These are phyloP conservation scores for Gymnothorax reevesii DNA, from an alignment of 2,797 vertebrate genomes.

Conservation along the genomic window DNA sequence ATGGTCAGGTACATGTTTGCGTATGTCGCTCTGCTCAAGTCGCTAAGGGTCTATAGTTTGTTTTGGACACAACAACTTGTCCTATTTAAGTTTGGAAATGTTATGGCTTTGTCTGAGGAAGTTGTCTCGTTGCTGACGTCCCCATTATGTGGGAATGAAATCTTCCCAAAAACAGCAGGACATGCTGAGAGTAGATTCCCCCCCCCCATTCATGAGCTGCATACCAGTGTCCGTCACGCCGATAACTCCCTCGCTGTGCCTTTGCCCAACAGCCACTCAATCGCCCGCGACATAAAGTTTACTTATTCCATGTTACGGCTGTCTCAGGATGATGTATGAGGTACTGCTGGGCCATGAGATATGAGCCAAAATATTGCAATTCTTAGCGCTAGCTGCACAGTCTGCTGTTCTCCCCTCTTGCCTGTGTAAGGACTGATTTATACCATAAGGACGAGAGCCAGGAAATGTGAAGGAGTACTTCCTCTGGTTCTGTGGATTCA, in stretches of 20 bases:
- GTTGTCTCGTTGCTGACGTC: not conserved
- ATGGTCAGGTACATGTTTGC: too few relatives aligned
- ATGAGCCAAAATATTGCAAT: not conserved
- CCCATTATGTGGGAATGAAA: not conserved
- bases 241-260: not conserved
- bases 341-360: not conserved
- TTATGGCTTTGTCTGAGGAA: constrained; percentile 2
- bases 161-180: not conserved
- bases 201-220: not conserved
- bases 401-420: constrained; percentile 24
- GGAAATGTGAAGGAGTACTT: constrained; percentile 36
- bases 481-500: not conserved
- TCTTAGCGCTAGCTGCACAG: not conserved
- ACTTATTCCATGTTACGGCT: not conserved
- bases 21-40: too few relatives aligned
- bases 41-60: not conserved
- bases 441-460: constrained; percentile 48
- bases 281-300: not conserved
- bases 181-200: not conserved
- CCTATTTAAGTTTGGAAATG: not conserved
- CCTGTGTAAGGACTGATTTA: constrained; percentile 50
- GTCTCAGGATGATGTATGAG: not conserved
- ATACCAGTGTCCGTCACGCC: not conserved
- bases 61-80: not conserved
- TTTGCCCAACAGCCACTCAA: not conserved